phyloP scores from a whole-genome alignment of 2,797 vertebrate species.

The Masticophis lateralis region DNA sequence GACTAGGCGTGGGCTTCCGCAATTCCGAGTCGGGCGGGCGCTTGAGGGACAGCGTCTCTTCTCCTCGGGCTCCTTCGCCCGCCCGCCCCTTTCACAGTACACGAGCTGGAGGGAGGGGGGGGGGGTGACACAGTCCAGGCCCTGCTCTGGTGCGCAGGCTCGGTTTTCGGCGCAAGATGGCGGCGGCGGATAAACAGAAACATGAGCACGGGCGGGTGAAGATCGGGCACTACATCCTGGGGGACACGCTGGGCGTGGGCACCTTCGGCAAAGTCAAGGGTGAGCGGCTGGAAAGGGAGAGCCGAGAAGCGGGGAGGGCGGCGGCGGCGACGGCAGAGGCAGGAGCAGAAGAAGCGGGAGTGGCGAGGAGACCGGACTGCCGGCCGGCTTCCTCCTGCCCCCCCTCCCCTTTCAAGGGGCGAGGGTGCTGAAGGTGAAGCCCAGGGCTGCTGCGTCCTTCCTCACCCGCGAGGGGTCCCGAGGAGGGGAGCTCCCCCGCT shows the following conservation, averaged over 20 bases:
- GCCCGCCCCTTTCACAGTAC: neutral
- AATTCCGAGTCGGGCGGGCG: neutral
- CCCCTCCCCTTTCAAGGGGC: neutral
- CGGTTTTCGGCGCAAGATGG: conserved; percentile 90
- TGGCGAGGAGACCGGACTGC: neutral
- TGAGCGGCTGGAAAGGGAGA: conserved; percentile 56
- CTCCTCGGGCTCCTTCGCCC: neutral
- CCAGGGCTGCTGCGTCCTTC: neutral
- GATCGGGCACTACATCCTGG: conserved; percentile 94
- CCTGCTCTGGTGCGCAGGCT: conserved; percentile 70
- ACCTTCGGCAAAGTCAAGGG: conserved; percentile 97
- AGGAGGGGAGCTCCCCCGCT: neutral
- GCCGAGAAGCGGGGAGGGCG: neutral
- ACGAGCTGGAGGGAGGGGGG: neutral
- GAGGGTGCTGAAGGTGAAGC: neutral
- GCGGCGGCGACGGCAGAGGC: neutral
- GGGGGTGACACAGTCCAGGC: neutral
- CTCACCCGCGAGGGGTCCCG: neutral
- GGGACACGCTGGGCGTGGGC: conserved; percentile 93
- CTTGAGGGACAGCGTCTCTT: neutral
- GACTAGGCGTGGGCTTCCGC: neutral
- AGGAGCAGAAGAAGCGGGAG: neutral
- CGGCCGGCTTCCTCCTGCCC: neutral
- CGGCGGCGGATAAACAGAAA: conserved; percentile 93
- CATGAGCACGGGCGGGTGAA: conserved; percentile 91